Base-by-base conservation (phyloP, 2,888 invertebrate genomes). In the Xestobium rufovillosum region DNA sequence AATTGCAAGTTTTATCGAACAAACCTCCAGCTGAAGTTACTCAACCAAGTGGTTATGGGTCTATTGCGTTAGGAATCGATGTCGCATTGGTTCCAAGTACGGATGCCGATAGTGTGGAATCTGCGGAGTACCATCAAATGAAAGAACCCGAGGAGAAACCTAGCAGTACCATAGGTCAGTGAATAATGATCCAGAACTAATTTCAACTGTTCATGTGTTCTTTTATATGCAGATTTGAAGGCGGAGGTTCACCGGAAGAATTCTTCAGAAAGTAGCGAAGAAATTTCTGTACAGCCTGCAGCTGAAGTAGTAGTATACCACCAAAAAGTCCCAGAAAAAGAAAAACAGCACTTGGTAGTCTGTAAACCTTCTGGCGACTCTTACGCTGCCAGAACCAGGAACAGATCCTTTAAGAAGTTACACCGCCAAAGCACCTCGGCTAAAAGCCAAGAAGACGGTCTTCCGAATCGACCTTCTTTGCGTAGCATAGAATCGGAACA, bases 201-300 rank as follows among this genome's bases (percentile, higher is more conserved):
- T 25, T 15, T 16, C 4, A 14, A 33, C 31, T 34, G 13, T 26
- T n/a, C n/a, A n/a, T n/a, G n/a, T n/a, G 23, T 19, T 19, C 23
- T 19, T n/a, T 8, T 19, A 19, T 19, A 8, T 67, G 6, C 63
- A 80, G 90, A 91, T 73, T 73, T 91, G 51, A 89, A 90, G 72
- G 91, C 89, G 40, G 91, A 92, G 67, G 90, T 92, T 36, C 91
- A 92, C 67, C 76, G 90, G 39, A 90, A 89, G 61, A 88, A 89
- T 61, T 89, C 88, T 56, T 88, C 88, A 0, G 88, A 86, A 63
- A 88, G 88, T 45, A 85, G 85, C 50, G 83, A 85, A 58, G 83
- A 84, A 45, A 76, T 78, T 45, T 68, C 70, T 38, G 70, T 73
- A 33, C 67, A 65, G 14, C 67, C 70, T 19, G 23, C 23, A 19